Evolutionary conservation across 37 sponge, comb jelly and placozoan genomes (phyloP), one percentile per base, ranked within the genome.

Genomic region (Petrosia ficiformis): DNA sequence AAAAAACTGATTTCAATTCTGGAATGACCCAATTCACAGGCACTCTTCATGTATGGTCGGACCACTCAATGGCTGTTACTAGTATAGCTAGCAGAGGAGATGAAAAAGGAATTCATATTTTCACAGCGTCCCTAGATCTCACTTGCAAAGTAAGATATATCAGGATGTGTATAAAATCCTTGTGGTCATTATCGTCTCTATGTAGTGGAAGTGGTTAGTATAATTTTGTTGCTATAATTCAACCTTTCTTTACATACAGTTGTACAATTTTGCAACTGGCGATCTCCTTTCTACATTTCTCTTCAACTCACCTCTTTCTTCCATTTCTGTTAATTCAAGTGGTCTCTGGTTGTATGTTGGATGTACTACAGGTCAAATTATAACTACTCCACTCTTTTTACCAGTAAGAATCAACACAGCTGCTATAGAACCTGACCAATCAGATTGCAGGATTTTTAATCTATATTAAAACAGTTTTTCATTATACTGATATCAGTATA

Each of bases 51-150:
- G 60, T 77, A 19, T 92, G 92, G 92, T 60, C 80, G 57, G 78
- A 89, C 59, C 97, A 96, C 58, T 74, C 94, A 1, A 84, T 90
- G 58, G 80, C 94, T 25, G 78, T 96, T 16, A 90, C 91, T 4
- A 83, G 61, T 59, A 44, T 96, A 31, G 28, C 22, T n/a, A 26
- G 5, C 14, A 26, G 28, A 26, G 63, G 63, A 5, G 92, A 94
- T 32, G 88, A 94, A 1, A 29, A 68, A 30, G 29, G 39, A 28
- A 40, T 63, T 35, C 77, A 94, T 37, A 75, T 96, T 14, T 80
- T 77, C 65, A 87, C 97, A 37, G 60, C 66, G 21, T 90, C 91
- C n/a, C 73, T 93, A 34, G 97, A 96, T 64, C 83, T 90, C 28
- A 93, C 97, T 4, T 96, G 94, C 67, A 93, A 96, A 58, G 95